Conservation (phyloP, 2,113 vertebrate species). For the Ptilorrhoa leucosticta region DNA sequence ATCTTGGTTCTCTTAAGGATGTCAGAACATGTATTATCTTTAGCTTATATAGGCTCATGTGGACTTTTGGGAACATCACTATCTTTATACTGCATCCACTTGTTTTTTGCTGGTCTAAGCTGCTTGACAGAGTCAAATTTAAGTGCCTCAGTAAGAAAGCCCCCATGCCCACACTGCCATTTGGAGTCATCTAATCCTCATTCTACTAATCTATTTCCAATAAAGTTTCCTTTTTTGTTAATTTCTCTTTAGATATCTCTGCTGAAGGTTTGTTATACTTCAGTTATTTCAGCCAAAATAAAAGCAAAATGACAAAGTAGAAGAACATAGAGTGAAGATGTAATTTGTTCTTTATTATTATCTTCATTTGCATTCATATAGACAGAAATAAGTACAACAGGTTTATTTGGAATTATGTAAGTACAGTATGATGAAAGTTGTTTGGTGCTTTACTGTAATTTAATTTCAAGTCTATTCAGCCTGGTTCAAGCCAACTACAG, state of each 20-base stretch:
- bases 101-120: background rate
- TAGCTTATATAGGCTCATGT: fast-evolving
- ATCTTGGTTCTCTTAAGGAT: background rate
- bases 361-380: background rate
- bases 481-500: background rate
- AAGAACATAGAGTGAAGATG: background rate
- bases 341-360: background rate
- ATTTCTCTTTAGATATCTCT: background rate
- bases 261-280: background rate
- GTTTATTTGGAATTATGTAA: background rate
- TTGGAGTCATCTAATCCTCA: background rate
- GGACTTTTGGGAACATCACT: background rate
- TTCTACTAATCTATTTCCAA: background rate
- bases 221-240: background rate
- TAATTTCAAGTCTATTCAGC: background rate
- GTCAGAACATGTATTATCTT: background rate
- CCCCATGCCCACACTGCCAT: fast-evolving
- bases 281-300: background rate
- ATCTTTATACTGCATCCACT: background rate
- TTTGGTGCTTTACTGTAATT: background rate
- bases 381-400: background rate
- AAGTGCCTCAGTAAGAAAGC: background rate
- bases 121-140: background rate
- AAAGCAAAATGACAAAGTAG: background rate
- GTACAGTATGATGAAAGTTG: background rate